Evolutionary conservation across 1,140 invertebrate genomes (phyloP).

Genomic region (Drosophila arawakana): DNA sequence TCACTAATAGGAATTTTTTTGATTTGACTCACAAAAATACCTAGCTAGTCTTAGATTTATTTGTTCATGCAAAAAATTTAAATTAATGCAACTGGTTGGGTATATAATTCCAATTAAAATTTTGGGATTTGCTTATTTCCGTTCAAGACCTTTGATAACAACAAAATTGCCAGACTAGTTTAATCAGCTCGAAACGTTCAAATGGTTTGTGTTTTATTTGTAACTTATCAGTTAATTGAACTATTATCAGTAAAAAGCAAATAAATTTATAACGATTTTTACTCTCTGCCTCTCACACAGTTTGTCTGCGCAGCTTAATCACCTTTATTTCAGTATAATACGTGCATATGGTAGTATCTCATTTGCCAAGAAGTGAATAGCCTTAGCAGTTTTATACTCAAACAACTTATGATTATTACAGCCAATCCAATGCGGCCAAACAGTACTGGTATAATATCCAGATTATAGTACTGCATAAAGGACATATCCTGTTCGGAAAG

Average conservation of each 20-base stretch:
- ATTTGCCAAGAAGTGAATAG: conserved; percentile 27
- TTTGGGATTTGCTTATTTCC: too few species aligned
- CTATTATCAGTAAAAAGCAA: conserved; percentile 1
- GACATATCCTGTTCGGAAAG: conserved; percentile 79
- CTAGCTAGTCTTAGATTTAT: too few species aligned
- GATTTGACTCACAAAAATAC: too few species aligned
- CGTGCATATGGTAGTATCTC: conserved; percentile 30
- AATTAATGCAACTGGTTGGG: too few species aligned
- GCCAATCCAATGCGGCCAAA: conserved; percentile 59
- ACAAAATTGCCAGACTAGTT: not conserved
- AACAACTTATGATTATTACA: conserved; percentile 35
- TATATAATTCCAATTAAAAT: too few species aligned
- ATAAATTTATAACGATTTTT: not conserved
- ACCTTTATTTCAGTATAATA: conserved; percentile 40
- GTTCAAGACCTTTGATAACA: too few species aligned
- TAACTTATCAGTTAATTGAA: conserved; percentile 14
- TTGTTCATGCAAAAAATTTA: too few species aligned
- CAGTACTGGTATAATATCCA: conserved; percentile 54
- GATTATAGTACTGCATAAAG: conserved; percentile 65
- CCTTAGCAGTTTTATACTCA: conserved; percentile 37
- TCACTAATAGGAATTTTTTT: too few species aligned
- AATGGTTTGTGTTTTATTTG: not conserved
- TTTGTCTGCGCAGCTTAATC: not conserved
- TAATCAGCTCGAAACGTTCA: not conserved
- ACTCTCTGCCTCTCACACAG: not conserved